phyloP scores from a whole-genome alignment of 2,113 vertebrate genomes.

The Todiramphus saurophagus region DNA sequence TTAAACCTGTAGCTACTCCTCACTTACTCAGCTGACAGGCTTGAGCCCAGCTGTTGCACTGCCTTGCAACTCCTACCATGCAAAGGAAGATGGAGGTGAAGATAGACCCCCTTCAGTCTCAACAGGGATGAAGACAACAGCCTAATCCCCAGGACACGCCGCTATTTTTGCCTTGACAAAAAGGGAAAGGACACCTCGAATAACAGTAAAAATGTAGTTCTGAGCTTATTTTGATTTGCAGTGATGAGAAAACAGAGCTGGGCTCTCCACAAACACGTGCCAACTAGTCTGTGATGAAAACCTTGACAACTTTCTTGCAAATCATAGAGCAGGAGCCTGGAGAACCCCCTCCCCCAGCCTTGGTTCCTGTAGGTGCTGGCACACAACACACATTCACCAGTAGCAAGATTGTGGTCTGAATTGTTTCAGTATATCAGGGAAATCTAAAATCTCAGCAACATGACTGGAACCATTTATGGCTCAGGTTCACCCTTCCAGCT shows the following conservation, averaged over 20 bases:
- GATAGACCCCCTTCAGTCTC: neutral
- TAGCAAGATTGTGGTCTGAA: neutral
- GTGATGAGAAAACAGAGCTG: neutral
- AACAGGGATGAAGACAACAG: neutral
- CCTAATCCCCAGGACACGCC: neutral
- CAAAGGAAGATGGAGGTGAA: neutral
- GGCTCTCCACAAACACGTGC: neutral
- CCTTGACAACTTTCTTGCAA: neutral
- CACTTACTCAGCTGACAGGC: neutral
- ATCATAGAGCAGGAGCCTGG: neutral
- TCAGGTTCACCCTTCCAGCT: neutral
- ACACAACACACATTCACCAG: neutral
- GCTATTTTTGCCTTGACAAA: neutral
- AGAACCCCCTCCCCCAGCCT: neutral
- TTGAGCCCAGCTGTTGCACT: neutral
- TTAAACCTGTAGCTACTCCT: neutral
- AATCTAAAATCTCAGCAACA: neutral
- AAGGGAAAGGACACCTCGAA: neutral
- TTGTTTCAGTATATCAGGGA: neutral
- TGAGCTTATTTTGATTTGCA: neutral
- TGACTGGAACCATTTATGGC: neutral
- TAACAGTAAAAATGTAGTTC: neutral
- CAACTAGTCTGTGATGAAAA: neutral
- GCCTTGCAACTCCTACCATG: neutral
- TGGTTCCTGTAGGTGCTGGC: neutral